Conservation (phyloP, 2,888 invertebrate species). For the Dynastes grantii region DNA sequence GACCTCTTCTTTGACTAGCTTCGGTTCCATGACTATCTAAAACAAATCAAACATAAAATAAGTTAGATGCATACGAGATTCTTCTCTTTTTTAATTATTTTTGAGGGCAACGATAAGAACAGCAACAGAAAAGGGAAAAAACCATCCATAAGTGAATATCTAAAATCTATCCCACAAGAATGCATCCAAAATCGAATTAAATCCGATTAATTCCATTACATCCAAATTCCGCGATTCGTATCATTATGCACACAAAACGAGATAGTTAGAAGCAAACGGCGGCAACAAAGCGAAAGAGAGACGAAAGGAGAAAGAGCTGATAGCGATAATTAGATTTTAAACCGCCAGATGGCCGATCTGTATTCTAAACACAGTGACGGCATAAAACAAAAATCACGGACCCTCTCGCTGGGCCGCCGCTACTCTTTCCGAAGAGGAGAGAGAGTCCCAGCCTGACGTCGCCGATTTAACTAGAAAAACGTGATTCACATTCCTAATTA, state of each 20-base stretch:
- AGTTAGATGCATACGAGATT: background rate
- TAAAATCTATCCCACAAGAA: no score
- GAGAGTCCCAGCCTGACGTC: constrained; percentile 54
- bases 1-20: constrained; percentile 76
- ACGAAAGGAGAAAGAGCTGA: constrained; percentile 47
- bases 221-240: constrained; percentile 49
- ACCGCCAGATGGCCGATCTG: constrained; percentile 63
- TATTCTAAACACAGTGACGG: constrained; percentile 68
- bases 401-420: background rate
- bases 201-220: constrained; percentile 43
- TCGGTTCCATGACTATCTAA: constrained; percentile 75
- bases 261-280: no score
- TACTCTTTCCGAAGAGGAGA: constrained; percentile 6
- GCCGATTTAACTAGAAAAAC: constrained; percentile 69
- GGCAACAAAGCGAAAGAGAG: background rate
- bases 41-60: constrained; percentile 54
- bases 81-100: no score
- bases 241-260: background rate
- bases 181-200: constrained; percentile 6
- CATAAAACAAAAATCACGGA: constrained; percentile 69
- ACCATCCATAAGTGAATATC: no score
- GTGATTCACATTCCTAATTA: constrained; percentile 69
- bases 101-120: no score
- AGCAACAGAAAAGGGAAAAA: background rate
- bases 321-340: constrained; percentile 64